phyloP scores from a whole-genome alignment of 2,888 invertebrate species.

The Nomada goodeniana region DNA sequence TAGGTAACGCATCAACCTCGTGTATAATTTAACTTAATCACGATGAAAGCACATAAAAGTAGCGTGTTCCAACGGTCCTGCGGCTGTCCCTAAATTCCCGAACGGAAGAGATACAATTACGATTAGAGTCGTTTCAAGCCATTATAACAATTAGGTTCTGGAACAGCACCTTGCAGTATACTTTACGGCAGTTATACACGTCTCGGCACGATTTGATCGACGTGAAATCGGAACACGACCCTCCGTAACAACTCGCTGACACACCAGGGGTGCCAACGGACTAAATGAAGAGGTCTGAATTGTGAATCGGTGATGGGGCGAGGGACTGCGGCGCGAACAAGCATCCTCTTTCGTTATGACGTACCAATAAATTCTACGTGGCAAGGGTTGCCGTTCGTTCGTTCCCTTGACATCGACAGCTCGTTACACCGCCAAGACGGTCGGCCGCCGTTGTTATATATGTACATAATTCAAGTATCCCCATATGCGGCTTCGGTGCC shows the following conservation, averaged over 20 bases:
- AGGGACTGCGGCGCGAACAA: slow-evolving; percentile 48
- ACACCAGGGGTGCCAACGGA: slow-evolving; percentile 7
- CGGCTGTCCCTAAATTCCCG: too few species aligned
- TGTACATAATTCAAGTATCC: slow-evolving; percentile 66
- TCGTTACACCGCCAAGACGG: slow-evolving; percentile 59
- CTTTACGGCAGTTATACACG: too few species aligned
- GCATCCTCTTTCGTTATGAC: slow-evolving; percentile 60
- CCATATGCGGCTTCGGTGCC: slow-evolving; percentile 56
- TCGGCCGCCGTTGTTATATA: slow-evolving; percentile 54
- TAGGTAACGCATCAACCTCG: too few species aligned
- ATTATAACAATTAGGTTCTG: background rate
- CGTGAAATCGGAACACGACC: slow-evolving; percentile 26
- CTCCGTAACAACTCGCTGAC: slow-evolving; percentile 55
- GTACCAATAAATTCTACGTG: slow-evolving; percentile 54
- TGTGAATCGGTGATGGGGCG: slow-evolving; percentile 13
- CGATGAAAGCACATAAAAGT: too few species aligned
- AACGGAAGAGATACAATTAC: too few species aligned
- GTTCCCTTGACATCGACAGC: slow-evolving; percentile 63
- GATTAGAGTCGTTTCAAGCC: background rate
- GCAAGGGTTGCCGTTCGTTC: slow-evolving; percentile 54
- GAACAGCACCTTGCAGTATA: background rate
- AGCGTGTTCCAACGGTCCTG: too few species aligned
- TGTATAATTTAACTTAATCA: too few species aligned
- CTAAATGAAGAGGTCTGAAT: slow-evolving; percentile 62
- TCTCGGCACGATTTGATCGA: background rate